Conservation (phyloP, 2,113 vertebrate genomes). For the Alethe diademata region DNA sequence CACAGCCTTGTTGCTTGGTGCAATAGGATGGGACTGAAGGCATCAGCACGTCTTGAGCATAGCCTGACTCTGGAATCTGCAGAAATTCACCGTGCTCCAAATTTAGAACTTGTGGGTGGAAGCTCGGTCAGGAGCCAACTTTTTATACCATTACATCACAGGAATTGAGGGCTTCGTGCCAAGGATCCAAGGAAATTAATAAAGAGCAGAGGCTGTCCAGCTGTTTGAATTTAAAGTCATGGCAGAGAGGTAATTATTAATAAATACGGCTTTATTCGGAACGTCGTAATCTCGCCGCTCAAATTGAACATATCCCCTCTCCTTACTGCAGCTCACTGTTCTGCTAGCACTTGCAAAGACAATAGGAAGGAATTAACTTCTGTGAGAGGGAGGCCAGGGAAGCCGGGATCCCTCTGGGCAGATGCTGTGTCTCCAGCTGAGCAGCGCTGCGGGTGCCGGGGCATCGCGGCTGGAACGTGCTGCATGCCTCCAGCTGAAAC, state of each 20-base stretch:
- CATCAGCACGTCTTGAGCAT: slow-evolving; percentile 58
- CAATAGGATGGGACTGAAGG: slow-evolving; percentile 45
- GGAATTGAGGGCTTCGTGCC: slow-evolving; percentile 22
- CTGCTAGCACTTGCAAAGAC: slow-evolving; percentile 14
- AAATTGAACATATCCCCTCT: slow-evolving; percentile 63
- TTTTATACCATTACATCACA: slow-evolving; percentile 76
- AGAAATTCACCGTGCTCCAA: slow-evolving; percentile 74
- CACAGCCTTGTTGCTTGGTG: slow-evolving; percentile 47
- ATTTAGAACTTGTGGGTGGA: slow-evolving; percentile 74
- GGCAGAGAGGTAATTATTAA: slow-evolving; percentile 62
- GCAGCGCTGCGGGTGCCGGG: background rate
- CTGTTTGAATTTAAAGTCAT: slow-evolving; percentile 64
- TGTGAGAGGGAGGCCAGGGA: background rate
- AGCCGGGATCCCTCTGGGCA: background rate
- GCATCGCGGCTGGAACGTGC: background rate
- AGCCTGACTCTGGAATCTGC: slow-evolving; percentile 59
- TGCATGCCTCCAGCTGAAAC: slow-evolving; percentile 14
- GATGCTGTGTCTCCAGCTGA: background rate
- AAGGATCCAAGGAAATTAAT: slow-evolving; percentile 69
- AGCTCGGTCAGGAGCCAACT: slow-evolving; percentile 62
- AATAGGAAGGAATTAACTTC: slow-evolving; percentile 16
- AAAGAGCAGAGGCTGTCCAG: slow-evolving; percentile 55
- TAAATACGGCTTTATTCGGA: slow-evolving; percentile 37
- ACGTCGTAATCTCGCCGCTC: background rate
- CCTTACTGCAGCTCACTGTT: background rate